phyloP scores from a whole-genome alignment of 1,140 invertebrate genomes.

The Saccostrea glomerata region DNA sequence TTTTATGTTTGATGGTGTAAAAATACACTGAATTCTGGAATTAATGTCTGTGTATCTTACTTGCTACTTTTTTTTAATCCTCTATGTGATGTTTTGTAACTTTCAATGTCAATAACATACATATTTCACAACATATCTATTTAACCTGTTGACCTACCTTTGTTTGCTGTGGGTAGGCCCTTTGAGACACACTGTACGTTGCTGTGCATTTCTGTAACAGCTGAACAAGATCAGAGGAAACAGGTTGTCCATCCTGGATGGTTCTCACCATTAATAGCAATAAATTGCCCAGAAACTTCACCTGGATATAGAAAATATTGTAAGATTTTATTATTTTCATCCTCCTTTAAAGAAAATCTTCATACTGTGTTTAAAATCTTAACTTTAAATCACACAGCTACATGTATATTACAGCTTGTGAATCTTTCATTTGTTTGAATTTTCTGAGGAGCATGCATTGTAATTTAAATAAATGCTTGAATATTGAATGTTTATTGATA shows the following conservation, averaged over 20 bases:
- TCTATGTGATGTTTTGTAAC: too few relatives aligned
- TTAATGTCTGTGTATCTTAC: too few relatives aligned
- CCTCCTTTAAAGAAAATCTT: neutral
- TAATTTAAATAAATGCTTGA: too few relatives aligned
- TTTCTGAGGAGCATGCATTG: too few relatives aligned
- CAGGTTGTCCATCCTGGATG: neutral
- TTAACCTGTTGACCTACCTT: conserved; percentile 31
- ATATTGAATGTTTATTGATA: too few relatives aligned
- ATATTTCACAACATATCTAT: too few relatives aligned
- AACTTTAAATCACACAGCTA: neutral
- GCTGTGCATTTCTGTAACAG: conserved; percentile 42
- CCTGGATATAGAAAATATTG: neutral
- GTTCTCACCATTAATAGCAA: conserved; percentile 27
- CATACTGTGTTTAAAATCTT: neutral
- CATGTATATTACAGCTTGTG: neutral
- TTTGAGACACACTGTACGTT: conserved; percentile 40
- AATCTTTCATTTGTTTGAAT: neutral
- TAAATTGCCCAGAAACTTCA: conserved; percentile 28
- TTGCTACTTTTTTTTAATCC: too few relatives aligned
- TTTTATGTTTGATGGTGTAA: too few relatives aligned
- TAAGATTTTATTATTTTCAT: too few relatives aligned
- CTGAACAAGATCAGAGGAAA: neutral
- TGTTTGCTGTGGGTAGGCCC: conserved; percentile 46
- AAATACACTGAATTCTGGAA: too few relatives aligned
- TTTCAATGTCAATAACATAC: too few relatives aligned